Evolutionary conservation across 2,888 invertebrate genomes (phyloP), one percentile per base, ranked within the genome.

Genomic region (Morpho helenor): DNA sequence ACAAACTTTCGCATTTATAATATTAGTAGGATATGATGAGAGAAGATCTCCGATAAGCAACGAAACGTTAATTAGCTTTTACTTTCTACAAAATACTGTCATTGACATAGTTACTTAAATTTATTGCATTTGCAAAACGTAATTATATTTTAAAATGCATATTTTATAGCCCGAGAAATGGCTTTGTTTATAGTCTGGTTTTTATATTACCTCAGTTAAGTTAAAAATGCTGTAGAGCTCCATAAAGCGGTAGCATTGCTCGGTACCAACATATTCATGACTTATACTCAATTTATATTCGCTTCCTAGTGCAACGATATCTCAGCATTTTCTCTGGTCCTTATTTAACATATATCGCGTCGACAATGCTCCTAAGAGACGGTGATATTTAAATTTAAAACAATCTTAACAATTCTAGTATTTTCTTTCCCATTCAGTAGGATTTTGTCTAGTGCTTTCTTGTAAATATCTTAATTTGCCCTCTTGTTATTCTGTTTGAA

Each of bases 241-340:
- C 55, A 45, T 60, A 54, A 58, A 54, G 53, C 47, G 52, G 61
- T 52, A 51, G 53, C 61, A 63, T 60, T 59, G 59, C 45, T 58
- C 58, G 39, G 46, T 53, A 61, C 62, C 57, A 68, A 64, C 77
- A 57, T 77, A 80, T 80, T 78, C 83, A 80, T 83, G 82, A 80
- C 77, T 82, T 83, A 81, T 79, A 74, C 74, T 76, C 77, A 76
- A 84, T 85, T 82, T 84, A 82, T 82, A 85, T 85, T 83, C 84
- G 78, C 81, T 84, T 85, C 82, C 83, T 80, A 71, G 71, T 79
- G 71, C 73, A 73, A 63, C 71, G 70, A 68, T 73, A 72, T 74
- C 74, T 73, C 73, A 68, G 73, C 72, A 76, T 77, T 78, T 79
- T 77, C 77, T 75, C 75, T 75, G 74, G 69, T 72, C 76, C 72